Evolutionary conservation across 92 coral and sea anemone species (phyloP), one percentile per base, ranked within the genome.

Genomic region (Epizoanthus scotinus): DNA sequence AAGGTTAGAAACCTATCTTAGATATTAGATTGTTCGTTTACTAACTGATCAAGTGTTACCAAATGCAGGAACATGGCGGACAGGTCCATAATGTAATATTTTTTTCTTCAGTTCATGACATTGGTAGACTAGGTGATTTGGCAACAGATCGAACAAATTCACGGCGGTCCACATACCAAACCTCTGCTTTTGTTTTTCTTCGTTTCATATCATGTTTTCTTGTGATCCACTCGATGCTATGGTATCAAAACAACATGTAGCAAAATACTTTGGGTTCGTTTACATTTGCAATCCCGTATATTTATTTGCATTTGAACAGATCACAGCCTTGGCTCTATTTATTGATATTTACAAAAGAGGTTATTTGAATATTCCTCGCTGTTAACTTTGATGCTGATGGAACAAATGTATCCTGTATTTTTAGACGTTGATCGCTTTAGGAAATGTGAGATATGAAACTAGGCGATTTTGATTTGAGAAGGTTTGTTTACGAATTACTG

Each of bases 1-100:
- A 82, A 92, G 93, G 97, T 92, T 34, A 82, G 80, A 49, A 75
- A 75, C 79, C 40, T 31, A 2, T 29, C 66, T 57, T 73, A 13
- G 13, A 17, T 56, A 62, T 47, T 55, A n/a, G 63, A 19, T 73
- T 73, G 67, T 34, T 57, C 65, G 65, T 56, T 26, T 53, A 52
- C 55, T 12, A 14, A n/a, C n/a, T n/a, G n/a, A n/a, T n/a, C n/a
- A n/a, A 13, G 19, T 2, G 24, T 55, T 75, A 34, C 68, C 58
- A 58, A 18, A 75, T 75, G 68, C 66, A 54, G 78, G 58, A 34
- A 34, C 40, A 21, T 60, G 36, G 18, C 40, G 21, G 38, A 67
- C 25, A 68, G 29, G 27, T 19, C 63, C 20, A 13, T 29, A 5
- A 20, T 10, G 4, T 57, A 57, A 36, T 3, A n/a, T 8, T 18